Percentiles rank a stretch among this genome's conserved stretches.
Evolutionary conservation across 2,888 invertebrate species (phyloP).

Genomic region (Lithosia quadra): DNA sequence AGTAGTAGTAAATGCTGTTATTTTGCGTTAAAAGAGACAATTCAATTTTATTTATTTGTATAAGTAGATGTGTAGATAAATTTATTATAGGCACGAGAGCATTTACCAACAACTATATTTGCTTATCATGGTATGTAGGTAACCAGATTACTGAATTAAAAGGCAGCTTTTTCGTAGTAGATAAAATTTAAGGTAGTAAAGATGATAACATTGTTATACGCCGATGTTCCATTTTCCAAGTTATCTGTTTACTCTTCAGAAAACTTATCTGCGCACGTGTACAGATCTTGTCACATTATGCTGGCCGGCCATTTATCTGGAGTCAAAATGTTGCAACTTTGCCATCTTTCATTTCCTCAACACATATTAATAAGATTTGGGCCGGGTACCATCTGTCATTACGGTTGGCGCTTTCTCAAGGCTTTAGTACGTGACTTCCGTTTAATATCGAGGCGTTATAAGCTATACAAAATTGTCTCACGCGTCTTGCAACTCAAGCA

Average conservation of each 20-base stretch:
- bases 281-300: conserved; percentile 29
- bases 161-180: conserved; percentile 27
- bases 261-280: conserved; percentile 54
- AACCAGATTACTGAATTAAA: conserved; percentile 35
- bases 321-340: conserved; percentile 30
- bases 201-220: conserved; percentile 51
- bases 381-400: conserved; percentile 61
- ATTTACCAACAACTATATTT: conserved; percentile 15
- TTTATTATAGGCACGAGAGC: conserved; percentile 7
- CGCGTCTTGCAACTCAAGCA: conserved; percentile 50
- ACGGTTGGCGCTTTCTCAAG: conserved; percentile 60
- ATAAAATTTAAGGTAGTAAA: conserved; percentile 44
- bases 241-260: conserved; percentile 62
- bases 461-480: conserved; percentile 67
- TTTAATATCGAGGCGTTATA: conserved; percentile 59
- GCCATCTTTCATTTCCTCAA: conserved; percentile 40
- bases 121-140: conserved; percentile 25
- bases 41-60: neutral
- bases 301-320: conserved; percentile 19
- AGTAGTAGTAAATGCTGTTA: too few relatives aligned
- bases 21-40: too few relatives aligned
- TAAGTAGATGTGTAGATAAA: neutral
- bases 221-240: conserved; percentile 63
- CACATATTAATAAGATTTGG: conserved; percentile 59
- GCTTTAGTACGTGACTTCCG: conserved; percentile 73